Conservation (phyloP, 2,888 invertebrate genomes). For the Polydrusus tereticollis region DNA sequence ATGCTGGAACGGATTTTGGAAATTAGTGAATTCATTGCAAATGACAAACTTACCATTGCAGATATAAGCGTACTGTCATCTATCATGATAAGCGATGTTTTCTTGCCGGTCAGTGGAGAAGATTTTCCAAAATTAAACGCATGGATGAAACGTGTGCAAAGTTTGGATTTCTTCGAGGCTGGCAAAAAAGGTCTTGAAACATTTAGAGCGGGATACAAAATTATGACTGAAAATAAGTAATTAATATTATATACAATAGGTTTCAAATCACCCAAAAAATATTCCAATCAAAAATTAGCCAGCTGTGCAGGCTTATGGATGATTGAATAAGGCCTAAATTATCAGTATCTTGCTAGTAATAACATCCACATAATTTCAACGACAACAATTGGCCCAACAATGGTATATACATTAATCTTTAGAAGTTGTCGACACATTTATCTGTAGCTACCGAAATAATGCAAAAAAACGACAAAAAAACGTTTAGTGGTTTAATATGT, state of each 20-base stretch:
- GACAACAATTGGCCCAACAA: too few relatives aligned
- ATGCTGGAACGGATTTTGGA: conserved; percentile 69
- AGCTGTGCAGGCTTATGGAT: too few relatives aligned
- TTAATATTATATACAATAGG: not conserved
- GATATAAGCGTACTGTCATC: conserved; percentile 63
- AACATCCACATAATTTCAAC: too few relatives aligned
- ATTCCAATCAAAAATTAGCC: too few relatives aligned
- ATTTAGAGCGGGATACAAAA: conserved; percentile 11
- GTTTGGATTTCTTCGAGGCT: conserved; percentile 32
- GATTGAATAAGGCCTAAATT: too few relatives aligned
- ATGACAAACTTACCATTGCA: conserved; percentile 62
- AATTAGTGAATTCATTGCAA: conserved; percentile 69
- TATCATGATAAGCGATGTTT: conserved; percentile 65
- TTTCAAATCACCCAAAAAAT: too few relatives aligned
- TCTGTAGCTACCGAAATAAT: too few relatives aligned
- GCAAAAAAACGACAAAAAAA: too few relatives aligned
- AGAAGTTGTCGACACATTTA: too few relatives aligned
- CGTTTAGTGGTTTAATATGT: too few relatives aligned
- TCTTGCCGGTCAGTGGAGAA: conserved; percentile 63
- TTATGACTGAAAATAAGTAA: conserved; percentile 49
- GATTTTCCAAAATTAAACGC: conserved; percentile 36
- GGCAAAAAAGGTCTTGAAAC: conserved; percentile 19
- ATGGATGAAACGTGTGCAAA: conserved; percentile 31
- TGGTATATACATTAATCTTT: too few relatives aligned
- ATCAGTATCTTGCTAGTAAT: too few relatives aligned